These are phyloP conservation scores for Meloidogyne hapla DNA, from an alignment of 1,140 invertebrate genomes.

Conservation along the genomic window DNA sequence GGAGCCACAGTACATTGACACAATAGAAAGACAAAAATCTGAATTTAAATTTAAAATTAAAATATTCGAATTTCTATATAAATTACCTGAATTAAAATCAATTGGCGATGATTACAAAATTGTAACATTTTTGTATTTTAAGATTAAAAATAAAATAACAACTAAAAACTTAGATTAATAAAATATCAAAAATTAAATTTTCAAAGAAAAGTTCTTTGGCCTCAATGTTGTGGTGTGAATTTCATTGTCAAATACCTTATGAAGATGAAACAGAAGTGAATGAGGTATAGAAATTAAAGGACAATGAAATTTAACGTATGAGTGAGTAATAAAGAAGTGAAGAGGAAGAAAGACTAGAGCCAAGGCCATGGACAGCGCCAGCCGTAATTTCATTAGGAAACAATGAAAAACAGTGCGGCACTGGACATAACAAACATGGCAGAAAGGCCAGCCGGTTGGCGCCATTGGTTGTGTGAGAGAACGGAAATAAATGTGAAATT, in stretches of 20 bases:
- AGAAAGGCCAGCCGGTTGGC: background rate
- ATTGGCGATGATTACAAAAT: background rate
- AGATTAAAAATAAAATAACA: background rate
- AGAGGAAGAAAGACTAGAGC: background rate
- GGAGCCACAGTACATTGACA: background rate
- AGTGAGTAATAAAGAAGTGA: background rate
- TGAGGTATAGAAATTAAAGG: background rate
- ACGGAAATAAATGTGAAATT: background rate
- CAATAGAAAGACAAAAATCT: background rate
- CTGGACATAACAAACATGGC: background rate
- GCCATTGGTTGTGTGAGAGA: conserved; percentile 3
- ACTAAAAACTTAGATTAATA: too few relatives aligned
- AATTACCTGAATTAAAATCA: background rate
- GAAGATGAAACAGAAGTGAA: background rate
- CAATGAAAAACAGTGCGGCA: background rate
- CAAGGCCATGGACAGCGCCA: background rate
- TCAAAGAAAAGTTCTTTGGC: background rate
- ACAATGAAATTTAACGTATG: conserved; percentile 6
- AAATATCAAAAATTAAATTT: too few relatives aligned
- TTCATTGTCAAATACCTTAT: background rate
- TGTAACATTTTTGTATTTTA: background rate
- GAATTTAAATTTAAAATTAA: background rate
- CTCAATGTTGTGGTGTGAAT: background rate
- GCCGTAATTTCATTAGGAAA: background rate
- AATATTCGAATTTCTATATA: background rate